Evolutionary conservation across 1,140 invertebrate species (phyloP).

Genomic region (Ceratoteleas bidentatus): DNA sequence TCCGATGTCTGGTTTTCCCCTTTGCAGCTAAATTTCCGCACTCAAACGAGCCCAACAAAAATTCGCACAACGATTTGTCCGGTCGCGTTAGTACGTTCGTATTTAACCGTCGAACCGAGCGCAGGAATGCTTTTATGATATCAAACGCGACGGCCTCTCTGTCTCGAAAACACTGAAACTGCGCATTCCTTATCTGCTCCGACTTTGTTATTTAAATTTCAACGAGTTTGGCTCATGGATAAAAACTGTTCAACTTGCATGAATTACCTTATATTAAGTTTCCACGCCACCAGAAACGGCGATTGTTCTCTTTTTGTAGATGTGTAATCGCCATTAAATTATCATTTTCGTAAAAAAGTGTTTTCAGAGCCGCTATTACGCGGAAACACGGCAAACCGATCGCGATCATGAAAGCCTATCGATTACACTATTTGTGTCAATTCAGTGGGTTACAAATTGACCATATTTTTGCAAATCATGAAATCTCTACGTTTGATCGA

Average conservation of each 20-base stretch:
- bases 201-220: constrained; percentile 72
- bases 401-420: not conserved
- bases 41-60: no score
- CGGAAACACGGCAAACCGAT: constrained; percentile 42
- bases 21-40: no score
- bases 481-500: no score
- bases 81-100: no score
- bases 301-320: constrained; percentile 40
- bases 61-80: no score
- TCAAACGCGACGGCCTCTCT: constrained; percentile 30
- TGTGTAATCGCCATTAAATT: constrained; percentile 52
- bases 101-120: constrained; percentile 7
- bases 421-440: constrained; percentile 11
- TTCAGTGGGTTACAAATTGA: no score
- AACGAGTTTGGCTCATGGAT: constrained; percentile 69
- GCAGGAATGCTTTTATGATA: constrained; percentile 32
- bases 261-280: constrained; percentile 71
- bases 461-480: no score
- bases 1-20: no score
- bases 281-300: constrained; percentile 39
- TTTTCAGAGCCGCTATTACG: constrained; percentile 32
- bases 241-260: constrained; percentile 73
- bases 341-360: constrained; percentile 59
- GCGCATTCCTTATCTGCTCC: constrained; percentile 58
- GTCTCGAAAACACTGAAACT: constrained; percentile 47